A percentile compares a stretch with the other conserved stretches of the same genome.
phyloP scores from a whole-genome alignment of 2,113 vertebrate species.

The Planiliza haematocheilus region DNA sequence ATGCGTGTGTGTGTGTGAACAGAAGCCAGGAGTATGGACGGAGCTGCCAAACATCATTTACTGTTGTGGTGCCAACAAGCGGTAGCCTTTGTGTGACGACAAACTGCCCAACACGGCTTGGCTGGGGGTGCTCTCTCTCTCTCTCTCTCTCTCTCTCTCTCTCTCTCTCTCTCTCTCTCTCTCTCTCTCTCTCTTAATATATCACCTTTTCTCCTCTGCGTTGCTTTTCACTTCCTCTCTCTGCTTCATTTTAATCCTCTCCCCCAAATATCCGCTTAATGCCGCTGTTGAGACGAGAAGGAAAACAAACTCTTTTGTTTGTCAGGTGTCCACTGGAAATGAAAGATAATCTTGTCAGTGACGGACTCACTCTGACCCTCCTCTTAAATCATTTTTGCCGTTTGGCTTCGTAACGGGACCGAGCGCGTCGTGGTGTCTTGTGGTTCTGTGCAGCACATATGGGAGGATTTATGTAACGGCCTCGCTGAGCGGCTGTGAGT shows the following conservation, averaged over 20 bases:
- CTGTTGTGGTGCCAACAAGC: constrained; percentile 69
- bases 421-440: too few species aligned
- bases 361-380: constrained; percentile 35
- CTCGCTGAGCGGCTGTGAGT: background rate
- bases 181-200: background rate
- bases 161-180: constrained; percentile 3
- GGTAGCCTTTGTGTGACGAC: constrained; percentile 73
- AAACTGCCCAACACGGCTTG: constrained; percentile 68
- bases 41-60: constrained; percentile 76
- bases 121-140: constrained; percentile 38
- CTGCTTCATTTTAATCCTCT: constrained; percentile 8
- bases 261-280: constrained; percentile 35
- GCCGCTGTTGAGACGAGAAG: constrained; percentile 41
- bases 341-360: constrained; percentile 58
- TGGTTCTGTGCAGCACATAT: background rate
- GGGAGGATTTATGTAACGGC: constrained; percentile 7
- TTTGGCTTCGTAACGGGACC: too few species aligned
- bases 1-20: constrained; percentile 44
- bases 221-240: background rate
- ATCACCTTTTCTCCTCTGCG: background rate
- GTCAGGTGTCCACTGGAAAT: constrained; percentile 34
- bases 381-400: background rate
- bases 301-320: constrained; percentile 27
- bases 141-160: constrained; percentile 2
- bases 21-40: constrained; percentile 54